Evolutionary conservation across 2,113 vertebrate genomes (phyloP).

Genomic region (Oreocharis arfaki): DNA sequence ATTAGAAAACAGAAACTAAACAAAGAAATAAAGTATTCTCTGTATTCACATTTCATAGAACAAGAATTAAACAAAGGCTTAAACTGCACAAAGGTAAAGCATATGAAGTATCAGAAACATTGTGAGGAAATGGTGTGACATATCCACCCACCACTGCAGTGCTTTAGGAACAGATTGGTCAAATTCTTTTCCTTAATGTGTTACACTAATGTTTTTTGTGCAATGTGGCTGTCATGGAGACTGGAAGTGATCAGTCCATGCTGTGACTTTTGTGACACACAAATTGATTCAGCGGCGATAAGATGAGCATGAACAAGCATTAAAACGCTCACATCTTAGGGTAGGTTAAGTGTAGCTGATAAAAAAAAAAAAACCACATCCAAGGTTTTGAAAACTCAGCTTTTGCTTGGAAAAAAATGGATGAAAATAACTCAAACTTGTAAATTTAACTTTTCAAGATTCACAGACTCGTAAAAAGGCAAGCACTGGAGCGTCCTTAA

Average conservation of each 20-base stretch:
- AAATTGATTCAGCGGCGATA: neutral
- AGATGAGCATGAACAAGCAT: neutral
- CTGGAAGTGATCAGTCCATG: slow-evolving; percentile 3
- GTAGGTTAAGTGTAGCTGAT: neutral
- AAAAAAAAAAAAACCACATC: neutral
- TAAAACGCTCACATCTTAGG: neutral
- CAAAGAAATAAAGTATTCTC: neutral
- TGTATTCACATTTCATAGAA: neutral
- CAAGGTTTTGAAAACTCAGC: neutral
- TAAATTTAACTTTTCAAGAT: neutral
- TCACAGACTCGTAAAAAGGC: neutral
- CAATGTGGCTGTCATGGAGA: neutral
- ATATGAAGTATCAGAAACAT: neutral
- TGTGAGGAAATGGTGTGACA: neutral
- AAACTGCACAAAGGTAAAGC: neutral
- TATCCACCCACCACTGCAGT: neutral
- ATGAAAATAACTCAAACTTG: neutral
- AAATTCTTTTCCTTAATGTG: neutral
- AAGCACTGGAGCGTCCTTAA: neutral
- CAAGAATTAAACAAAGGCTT: neutral
- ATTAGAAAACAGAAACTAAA: neutral
- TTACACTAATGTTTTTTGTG: neutral
- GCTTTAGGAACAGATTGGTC: neutral
- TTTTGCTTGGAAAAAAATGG: neutral
- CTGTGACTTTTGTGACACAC: neutral